Conservation (phyloP, 53 echinoderm and acorn worm species). For the Paelopatides confundens region DNA sequence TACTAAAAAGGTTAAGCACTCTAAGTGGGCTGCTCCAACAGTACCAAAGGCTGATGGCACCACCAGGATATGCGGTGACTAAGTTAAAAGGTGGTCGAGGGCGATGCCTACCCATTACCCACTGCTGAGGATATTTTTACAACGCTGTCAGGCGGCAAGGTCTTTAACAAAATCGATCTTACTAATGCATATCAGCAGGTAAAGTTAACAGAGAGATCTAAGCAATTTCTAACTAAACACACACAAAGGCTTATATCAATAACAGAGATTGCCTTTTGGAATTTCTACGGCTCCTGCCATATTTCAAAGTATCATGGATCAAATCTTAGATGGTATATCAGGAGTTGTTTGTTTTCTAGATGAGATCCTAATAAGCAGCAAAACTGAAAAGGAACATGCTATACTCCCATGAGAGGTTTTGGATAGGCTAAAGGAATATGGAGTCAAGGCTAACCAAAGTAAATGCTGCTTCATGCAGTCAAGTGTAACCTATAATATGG, state of each 20-base stretch:
- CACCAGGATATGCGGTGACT: constrained; percentile 28
- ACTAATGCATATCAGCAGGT: constrained; percentile 66
- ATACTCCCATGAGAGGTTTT: constrained; percentile 20
- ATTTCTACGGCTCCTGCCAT: constrained; percentile 42
- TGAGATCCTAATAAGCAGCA: constrained; percentile 50
- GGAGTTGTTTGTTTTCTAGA: constrained; percentile 49
- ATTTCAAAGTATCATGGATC: constrained; percentile 3
- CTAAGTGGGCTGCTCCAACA: constrained; percentile 43
- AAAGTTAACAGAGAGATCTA: constrained; percentile 11
- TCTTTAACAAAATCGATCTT: constrained; percentile 65
- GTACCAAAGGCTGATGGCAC: constrained; percentile 46
- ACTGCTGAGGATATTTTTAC: constrained; percentile 60
- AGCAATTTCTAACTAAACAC: constrained; percentile 25
- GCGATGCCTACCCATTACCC: constrained; percentile 23
- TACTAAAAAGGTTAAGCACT: constrained; percentile 41
- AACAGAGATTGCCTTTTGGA: constrained; percentile 56
- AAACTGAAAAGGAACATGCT: constrained; percentile 14
- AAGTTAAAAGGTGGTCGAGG: constrained; percentile 39
- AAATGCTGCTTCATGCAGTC: constrained; percentile 50
- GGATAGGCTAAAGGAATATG: constrained; percentile 40
- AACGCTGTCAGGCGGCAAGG: constrained; percentile 40
- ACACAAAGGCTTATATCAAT: constrained; percentile 45
- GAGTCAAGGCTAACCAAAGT: constrained; percentile 33
- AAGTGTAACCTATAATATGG: constrained; percentile 57
- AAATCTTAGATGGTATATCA: constrained; percentile 45